Percentiles rank a stretch among this genome's conserved stretches.
Evolutionary conservation across 2,113 vertebrate species (phyloP).

Genomic region (Erythrolamprus reginae): DNA sequence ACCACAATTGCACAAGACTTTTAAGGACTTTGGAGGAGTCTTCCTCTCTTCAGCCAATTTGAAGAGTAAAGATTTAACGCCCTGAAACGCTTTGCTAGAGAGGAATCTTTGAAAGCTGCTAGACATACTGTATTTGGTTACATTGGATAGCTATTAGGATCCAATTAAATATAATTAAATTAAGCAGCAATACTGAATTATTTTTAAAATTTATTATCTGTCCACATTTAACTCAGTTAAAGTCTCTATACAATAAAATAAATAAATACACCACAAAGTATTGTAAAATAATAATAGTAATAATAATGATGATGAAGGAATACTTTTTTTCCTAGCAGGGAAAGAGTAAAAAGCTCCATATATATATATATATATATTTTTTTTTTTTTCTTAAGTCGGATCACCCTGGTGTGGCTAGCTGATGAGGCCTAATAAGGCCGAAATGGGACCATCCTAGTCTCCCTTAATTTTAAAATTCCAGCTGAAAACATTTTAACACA

Average conservation of each 20-base stretch:
- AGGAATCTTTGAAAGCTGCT: not conserved
- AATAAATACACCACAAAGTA: not conserved
- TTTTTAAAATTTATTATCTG: not conserved
- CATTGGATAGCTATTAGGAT: not conserved
- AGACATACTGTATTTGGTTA: not conserved
- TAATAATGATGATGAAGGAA: not conserved
- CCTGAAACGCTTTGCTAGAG: not conserved
- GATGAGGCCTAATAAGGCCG: too few relatives aligned
- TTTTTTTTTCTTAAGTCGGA: too few relatives aligned
- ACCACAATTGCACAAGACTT: not conserved
- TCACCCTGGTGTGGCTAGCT: too few relatives aligned
- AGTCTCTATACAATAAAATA: not conserved
- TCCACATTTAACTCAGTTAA: not conserved
- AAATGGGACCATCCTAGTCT: too few relatives aligned
- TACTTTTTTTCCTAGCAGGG: not conserved
- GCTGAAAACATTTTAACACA: too few relatives aligned
- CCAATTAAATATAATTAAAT: not conserved
- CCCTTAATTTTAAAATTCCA: too few relatives aligned
- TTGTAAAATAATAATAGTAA: too few relatives aligned
- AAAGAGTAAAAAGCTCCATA: not conserved
- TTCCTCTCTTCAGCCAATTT: not conserved
- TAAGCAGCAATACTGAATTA: not conserved
- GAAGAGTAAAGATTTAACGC: not conserved
- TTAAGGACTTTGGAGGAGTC: not conserved
- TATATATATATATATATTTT: too few relatives aligned